A percentile compares a stretch with the other conserved stretches of the same genome.
phyloP scores from a whole-genome alignment of 2,113 vertebrate species.

The Chaetodon trifascialis region DNA sequence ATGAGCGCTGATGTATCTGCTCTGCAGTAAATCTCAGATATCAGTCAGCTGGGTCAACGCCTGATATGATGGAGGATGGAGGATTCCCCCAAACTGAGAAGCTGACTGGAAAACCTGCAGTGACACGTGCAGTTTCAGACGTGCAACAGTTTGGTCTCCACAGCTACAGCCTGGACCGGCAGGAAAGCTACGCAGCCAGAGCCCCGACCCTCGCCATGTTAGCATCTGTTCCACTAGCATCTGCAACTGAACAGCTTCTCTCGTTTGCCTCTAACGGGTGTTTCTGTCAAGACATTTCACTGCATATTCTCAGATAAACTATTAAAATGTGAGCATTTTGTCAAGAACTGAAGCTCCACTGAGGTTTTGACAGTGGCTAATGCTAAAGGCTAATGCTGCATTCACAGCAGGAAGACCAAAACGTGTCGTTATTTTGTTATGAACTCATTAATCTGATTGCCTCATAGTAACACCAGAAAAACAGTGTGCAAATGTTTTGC shows the following conservation, averaged over 20 bases:
- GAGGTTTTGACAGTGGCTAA: too few species aligned
- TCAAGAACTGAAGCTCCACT: too few species aligned
- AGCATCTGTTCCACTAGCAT: conserved; percentile 31
- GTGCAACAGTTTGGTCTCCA: not conserved
- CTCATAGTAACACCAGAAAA: too few species aligned
- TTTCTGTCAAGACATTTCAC: not conserved
- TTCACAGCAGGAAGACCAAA: too few species aligned
- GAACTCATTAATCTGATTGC: too few species aligned
- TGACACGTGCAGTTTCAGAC: not conserved
- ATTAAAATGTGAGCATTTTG: too few species aligned
- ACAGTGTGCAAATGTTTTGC: too few species aligned
- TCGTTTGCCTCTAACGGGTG: not conserved
- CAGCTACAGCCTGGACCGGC: not conserved
- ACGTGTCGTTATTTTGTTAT: too few species aligned
- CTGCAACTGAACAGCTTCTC: not conserved
- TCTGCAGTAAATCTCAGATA: not conserved
- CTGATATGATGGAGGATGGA: not conserved
- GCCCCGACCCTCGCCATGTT: not conserved
- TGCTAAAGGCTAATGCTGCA: too few species aligned
- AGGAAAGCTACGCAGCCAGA: not conserved
- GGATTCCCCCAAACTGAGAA: not conserved
- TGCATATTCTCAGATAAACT: too few species aligned
- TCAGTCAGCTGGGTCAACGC: not conserved
- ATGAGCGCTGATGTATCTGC: not conserved
- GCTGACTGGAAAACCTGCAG: not conserved